Evolutionary conservation across 1,140 invertebrate species (phyloP).

Genomic region (Ceratitis capitata): DNA sequence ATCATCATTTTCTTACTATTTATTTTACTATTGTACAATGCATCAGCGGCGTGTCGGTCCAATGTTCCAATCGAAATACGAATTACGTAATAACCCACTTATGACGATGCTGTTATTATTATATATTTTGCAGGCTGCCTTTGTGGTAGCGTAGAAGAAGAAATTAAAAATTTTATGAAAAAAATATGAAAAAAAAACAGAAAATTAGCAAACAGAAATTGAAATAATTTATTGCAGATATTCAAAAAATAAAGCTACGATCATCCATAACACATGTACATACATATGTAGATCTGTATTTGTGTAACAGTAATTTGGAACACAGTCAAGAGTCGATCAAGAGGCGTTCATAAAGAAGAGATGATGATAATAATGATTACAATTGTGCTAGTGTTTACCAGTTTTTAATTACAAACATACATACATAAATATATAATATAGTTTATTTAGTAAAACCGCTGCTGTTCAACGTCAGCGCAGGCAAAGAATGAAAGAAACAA

Average conservation of each 20-base stretch:
- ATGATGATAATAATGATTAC: not conserved
- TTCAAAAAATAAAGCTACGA: not conserved
- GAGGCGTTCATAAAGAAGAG: not conserved
- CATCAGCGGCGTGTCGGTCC: not conserved
- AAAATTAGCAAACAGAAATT: not conserved
- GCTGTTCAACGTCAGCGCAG: not conserved
- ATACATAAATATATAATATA: not conserved
- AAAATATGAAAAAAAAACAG: too few species aligned
- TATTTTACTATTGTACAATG: too few species aligned
- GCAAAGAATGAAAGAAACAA: too few species aligned
- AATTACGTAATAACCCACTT: conserved; percentile 31
- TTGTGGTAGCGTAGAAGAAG: not conserved
- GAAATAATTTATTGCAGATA: not conserved
- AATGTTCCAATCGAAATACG: not conserved
- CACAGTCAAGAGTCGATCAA: conserved; percentile 1
- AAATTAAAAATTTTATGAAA: too few species aligned
- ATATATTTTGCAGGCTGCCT: not conserved
- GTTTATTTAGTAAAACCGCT: not conserved
- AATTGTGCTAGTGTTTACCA: not conserved
- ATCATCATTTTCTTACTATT: too few species aligned
- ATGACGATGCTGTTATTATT: conserved; percentile 1
- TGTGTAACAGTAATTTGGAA: not conserved
- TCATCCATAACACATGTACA: too few species aligned
- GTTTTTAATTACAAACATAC: not conserved
- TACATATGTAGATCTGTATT: too few species aligned